Evolutionary conservation across 2,113 vertebrate genomes (phyloP).

Genomic region (Tachuris rubrigastra): DNA sequence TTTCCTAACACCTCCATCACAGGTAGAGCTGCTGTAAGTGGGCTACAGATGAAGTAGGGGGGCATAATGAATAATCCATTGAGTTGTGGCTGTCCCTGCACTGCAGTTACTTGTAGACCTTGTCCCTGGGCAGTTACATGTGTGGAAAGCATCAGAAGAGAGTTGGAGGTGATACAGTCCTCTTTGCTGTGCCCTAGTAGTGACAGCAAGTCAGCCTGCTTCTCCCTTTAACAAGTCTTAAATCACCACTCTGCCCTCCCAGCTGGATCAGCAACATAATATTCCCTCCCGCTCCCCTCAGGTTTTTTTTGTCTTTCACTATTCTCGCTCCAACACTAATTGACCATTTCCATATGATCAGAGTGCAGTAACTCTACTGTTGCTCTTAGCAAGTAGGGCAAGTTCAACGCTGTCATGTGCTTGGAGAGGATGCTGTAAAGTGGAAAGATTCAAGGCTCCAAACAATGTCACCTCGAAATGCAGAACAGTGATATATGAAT

Average conservation of each 20-base stretch:
- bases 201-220: not conserved
- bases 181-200: not conserved
- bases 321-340: not conserved
- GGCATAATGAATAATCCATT: rapidly evolving
- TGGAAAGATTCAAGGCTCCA: not conserved
- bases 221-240: not conserved
- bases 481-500: not conserved
- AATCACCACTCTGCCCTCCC: not conserved
- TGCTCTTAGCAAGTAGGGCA: not conserved
- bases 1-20: not conserved
- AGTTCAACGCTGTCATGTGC: not conserved
- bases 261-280: not conserved
- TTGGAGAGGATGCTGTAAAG: not conserved
- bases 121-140: rapidly evolving
- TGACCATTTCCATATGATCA: not conserved
- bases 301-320: not conserved
- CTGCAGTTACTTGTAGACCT: not conserved
- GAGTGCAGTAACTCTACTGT: not conserved
- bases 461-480: not conserved
- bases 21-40: not conserved
- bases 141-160: not conserved
- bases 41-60: not conserved
- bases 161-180: not conserved
- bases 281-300: rapidly evolving
- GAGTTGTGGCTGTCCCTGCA: not conserved